A percentile compares a stretch with the other conserved stretches of the same genome.
These are phyloP conservation scores for Leptopilina drosophilae DNA, from an alignment of 2,888 invertebrate species.

Conservation along the genomic window DNA sequence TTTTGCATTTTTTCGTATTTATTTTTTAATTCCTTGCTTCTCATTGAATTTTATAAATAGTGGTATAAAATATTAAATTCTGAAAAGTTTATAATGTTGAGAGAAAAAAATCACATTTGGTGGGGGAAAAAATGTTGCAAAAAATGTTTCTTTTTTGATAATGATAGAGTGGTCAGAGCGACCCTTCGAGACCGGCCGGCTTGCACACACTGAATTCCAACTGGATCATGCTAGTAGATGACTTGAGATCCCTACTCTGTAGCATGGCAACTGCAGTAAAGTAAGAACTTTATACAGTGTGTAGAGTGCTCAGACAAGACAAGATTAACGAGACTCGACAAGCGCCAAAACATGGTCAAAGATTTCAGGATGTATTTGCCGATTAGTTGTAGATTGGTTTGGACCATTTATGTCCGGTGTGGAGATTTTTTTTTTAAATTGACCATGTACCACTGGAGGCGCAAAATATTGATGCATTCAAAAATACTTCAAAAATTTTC, in stretches of 20 bases:
- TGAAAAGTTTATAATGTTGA: too few species aligned
- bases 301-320: constrained; percentile 4
- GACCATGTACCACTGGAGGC: too few species aligned
- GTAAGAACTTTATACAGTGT: background rate
- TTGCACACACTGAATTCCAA: constrained; percentile 66
- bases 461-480: background rate
- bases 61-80: too few species aligned
- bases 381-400: background rate
- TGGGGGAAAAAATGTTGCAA: background rate
- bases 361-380: background rate
- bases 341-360: background rate
- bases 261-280: constrained; percentile 65
- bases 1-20: too few species aligned
- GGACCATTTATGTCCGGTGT: background rate
- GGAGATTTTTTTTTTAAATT: background rate
- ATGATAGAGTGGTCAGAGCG: constrained; percentile 27
- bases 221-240: constrained; percentile 64
- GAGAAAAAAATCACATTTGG: background rate
- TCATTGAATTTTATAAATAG: too few species aligned
- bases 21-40: too few species aligned
- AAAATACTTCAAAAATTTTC: background rate
- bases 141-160: background rate
- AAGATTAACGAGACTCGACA: constrained; percentile 16
- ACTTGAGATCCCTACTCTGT: constrained; percentile 65
- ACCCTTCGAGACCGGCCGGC: constrained; percentile 64